Percentiles rank a stretch among this genome's conserved stretches.
phyloP scores from a whole-genome alignment of 1,140 invertebrate species.

The Zeugodacus cucurbitae region DNA sequence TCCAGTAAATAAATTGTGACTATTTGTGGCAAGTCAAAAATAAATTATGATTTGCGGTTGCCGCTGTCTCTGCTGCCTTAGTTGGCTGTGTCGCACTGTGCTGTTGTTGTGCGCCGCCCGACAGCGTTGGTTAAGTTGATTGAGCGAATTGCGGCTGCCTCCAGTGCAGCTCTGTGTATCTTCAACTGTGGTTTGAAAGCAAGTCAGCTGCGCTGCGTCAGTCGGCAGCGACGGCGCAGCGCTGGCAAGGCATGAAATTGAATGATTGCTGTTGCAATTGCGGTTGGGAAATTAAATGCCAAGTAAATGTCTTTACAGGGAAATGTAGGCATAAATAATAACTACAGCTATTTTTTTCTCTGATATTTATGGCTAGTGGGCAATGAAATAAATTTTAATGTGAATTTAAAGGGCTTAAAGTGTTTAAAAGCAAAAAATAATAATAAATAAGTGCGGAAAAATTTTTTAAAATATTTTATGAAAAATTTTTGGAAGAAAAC shows the following conservation, averaged over 20 bases:
- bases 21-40: conserved; percentile 38
- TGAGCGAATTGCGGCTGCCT: neutral
- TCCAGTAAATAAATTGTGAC: conserved; percentile 32
- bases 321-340: conserved; percentile 21
- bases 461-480: too few relatives aligned
- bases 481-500: too few relatives aligned
- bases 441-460: too few relatives aligned
- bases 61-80: too few relatives aligned
- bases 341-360: neutral
- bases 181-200: neutral
- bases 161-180: neutral
- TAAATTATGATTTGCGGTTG: conserved; percentile 35
- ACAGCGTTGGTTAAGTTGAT: neutral
- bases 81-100: neutral
- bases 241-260: conserved; percentile 11
- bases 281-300: conserved; percentile 36
- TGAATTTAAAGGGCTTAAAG: neutral
- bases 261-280: conserved; percentile 37
- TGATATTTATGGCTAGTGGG: neutral
- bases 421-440: neutral
- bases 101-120: neutral
- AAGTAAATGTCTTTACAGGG: neutral
- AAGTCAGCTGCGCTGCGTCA: neutral
- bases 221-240: neutral
- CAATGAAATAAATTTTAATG: neutral